Base-by-base conservation (phyloP, 2,797 vertebrate genomes). In the Alfaro cultratus region DNA sequence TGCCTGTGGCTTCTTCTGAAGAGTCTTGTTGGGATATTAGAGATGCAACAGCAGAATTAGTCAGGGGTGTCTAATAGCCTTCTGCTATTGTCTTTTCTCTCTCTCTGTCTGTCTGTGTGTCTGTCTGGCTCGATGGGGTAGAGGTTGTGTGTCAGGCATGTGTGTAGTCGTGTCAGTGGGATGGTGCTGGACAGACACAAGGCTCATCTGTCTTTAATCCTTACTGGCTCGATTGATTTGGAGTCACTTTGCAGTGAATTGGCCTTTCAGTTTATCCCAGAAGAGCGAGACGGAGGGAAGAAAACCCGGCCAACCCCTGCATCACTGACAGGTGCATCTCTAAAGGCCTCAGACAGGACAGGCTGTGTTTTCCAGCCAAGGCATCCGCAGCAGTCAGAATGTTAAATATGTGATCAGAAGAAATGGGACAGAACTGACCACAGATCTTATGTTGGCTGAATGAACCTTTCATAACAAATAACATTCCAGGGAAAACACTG, bases 221-320 rank as follows among this genome's bases (percentile, higher is more conserved):
- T 88, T 89, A 81, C 79, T 78, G 78, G 78, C 41, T 29, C 55
- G 55, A 95, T 93, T 93, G 95, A 95, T 95, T 95, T 91, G n/a
- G 70, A 93, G 94, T 94, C 93, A 87, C 88, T 91, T 87, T 81
- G 76, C 51, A 5, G 78, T 85, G 86, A 92, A 90, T 79, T 79
- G 88, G 80, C 84, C 85, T 88, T 93, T 92, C 85, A 89, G 88
- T 75, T 84, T 75, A 78, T 86, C 86, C 79, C 12, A 4, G 39
- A 79, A 76, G 80, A 73, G 80, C 73, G 85, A 83, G 64, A 62
- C 60, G 45, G 70, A 72, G 77, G 71, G 73, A 77, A 77, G 70
- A 77, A 88, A 81, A 74, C 57, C 76, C 43, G 74, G 83, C 70
- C 74, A 78, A 83, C 51, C 78, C 70, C 71, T 80, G 75, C 73